Conservation (phyloP, 2,113 vertebrate genomes). For the Excalfactoria chinensis region DNA sequence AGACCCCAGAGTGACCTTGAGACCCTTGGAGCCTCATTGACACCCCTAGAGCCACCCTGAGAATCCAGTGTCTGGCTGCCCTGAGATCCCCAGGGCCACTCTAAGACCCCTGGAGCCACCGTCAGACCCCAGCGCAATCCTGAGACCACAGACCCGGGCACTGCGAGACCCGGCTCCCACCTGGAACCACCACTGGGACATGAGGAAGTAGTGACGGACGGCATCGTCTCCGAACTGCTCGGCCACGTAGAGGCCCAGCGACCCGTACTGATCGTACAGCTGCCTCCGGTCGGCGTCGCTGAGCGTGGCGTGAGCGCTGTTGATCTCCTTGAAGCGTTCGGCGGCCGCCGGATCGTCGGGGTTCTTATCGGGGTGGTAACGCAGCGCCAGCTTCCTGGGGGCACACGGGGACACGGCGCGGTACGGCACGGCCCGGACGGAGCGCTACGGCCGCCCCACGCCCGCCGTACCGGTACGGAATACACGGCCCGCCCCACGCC, state of each 20-base stretch:
- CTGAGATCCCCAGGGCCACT: no score
- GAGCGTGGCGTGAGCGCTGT: conserved; percentile 89
- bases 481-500: no score
- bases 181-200: conserved; percentile 97
- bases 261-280: conserved; percentile 92
- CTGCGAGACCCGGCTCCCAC: conserved; percentile 61
- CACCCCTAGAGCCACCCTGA: no score
- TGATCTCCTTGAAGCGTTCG: conserved; percentile 97
- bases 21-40: no score
- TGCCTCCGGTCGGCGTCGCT: conserved; percentile 87
- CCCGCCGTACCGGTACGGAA: conserved; percentile 61
- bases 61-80: no score
- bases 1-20: no score
- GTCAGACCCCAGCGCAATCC: no score
- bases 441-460: no score
- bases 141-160: no score
- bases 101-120: no score
- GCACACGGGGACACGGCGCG: background rate
- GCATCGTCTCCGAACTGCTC: conserved; percentile 94
- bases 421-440: no score
- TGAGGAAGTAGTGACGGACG: conserved; percentile 91
- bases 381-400: conserved; percentile 88
- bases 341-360: conserved; percentile 88
- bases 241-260: conserved; percentile 91
- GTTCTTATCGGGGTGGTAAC: conserved; percentile 96